These are phyloP conservation scores for Oligia fasciuncula DNA, from an alignment of 2,888 invertebrate genomes.

Conservation along the genomic window DNA sequence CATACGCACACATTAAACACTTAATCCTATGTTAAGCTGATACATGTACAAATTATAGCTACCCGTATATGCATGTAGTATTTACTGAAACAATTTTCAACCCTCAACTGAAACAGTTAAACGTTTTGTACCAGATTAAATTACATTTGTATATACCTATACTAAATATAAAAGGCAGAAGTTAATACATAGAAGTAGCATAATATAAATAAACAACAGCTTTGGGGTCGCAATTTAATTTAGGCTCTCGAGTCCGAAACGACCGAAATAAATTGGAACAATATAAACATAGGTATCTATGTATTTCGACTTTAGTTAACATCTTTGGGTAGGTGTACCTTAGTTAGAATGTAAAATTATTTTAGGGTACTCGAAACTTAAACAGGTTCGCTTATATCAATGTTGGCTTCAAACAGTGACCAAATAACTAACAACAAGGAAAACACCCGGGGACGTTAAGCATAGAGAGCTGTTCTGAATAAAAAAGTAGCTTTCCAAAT, in stretches of 20 bases:
- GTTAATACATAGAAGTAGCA: constrained; percentile 63
- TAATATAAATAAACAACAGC: constrained; percentile 68
- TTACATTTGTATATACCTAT: constrained; percentile 61
- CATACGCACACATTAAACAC: constrained; percentile 57
- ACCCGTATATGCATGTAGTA: constrained; percentile 44
- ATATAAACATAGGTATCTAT: constrained; percentile 56
- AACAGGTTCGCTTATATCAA: constrained; percentile 32
- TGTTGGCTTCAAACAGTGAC: constrained; percentile 52
- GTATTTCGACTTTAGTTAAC: constrained; percentile 64
- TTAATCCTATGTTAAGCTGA: constrained; percentile 58
- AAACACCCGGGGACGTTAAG: constrained; percentile 77
- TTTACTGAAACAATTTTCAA: constrained; percentile 55
- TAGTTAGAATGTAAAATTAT: constrained; percentile 56
- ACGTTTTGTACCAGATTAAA: constrained; percentile 54
- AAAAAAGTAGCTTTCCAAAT: constrained; percentile 85
- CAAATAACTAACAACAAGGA: constrained; percentile 73
- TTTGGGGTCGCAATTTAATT: constrained; percentile 68
- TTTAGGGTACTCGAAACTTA: constrained; percentile 35
- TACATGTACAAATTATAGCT: constrained; percentile 61
- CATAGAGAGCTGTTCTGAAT: constrained; percentile 79
- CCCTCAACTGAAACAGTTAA: constrained; percentile 39
- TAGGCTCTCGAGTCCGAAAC: constrained; percentile 66
- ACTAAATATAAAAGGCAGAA: constrained; percentile 59
- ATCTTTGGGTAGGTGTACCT: constrained; percentile 54
- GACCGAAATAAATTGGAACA: constrained; percentile 67